Base-by-base conservation (phyloP, 2,888 invertebrate genomes). In the Rotaria magnacalcarata region DNA sequence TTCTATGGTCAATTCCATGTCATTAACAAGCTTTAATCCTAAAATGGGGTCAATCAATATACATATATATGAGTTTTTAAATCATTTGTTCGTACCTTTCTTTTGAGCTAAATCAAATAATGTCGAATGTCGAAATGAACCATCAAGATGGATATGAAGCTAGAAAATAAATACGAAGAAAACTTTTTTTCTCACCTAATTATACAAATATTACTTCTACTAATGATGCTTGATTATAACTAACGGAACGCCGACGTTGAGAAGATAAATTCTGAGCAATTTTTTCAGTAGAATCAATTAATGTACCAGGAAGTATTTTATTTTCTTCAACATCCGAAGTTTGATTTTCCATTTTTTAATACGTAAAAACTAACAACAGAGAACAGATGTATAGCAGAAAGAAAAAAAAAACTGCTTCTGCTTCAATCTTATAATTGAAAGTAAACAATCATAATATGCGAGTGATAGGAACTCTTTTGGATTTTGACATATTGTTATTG, bases 81-180 rank as follows among this genome's bases (percentile, higher is more conserved):
- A 27, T 60, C 3, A n/a, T 24, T 47, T 80, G 3, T 6, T 41
- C 4, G 16, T 24, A 84, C 84, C 54, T 56, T 84, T 84, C 19
- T 34, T 21, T 52, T 54, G 41, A 27, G 84, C 84, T n/a, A 84
- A 84, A 27, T 84, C 56, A 27, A 54, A 54, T 34, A 84, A 21
- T 21, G 84, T 84, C 6, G 52, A 27, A 56, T 84, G 56, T 21
- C 84, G 52, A 54, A 84, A 54, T 10, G 84, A 52, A 54, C 84
- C 84, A 41, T 84, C 84, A 24, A 84, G 34, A 54, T 84, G 84
- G 16, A 84, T 34, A 47, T 84, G 84, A 34, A 84, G 47, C 56
- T 84, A 21, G 11, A 84, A 27, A 10, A n/a, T 50, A 52, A n/a
- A 34, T 21, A 41, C 3, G 8, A 52, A 27, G 10, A 27, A 1